Percentiles rank a stretch among this genome's conserved stretches.
Conservation (phyloP, 1,140 invertebrate genomes). For the Mizuhopecten yessoensis region DNA sequence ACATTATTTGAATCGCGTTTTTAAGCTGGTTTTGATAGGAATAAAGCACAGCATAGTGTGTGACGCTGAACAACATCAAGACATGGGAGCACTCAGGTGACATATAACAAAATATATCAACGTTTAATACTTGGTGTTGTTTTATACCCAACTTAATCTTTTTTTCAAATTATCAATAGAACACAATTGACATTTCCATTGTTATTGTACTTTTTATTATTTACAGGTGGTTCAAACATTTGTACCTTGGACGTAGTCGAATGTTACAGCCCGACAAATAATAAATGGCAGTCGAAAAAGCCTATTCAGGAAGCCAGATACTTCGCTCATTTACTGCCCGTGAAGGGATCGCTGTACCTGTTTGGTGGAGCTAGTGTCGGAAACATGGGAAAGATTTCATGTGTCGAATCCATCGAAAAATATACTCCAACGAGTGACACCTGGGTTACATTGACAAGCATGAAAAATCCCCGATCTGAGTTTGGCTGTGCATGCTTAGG, state of each 20-base stretch:
- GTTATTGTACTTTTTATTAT: no score
- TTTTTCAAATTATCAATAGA: no score
- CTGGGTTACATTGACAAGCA: slow-evolving; percentile 84
- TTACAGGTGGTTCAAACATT: not conserved
- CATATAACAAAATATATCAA: no score
- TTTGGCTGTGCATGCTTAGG: slow-evolving; percentile 63
- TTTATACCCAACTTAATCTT: no score
- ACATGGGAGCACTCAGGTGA: no score
- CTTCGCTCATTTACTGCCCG: slow-evolving; percentile 62
- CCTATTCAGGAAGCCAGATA: slow-evolving; percentile 67
- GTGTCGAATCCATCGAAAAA: slow-evolving; percentile 71
- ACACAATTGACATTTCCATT: no score
- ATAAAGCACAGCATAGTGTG: no score
- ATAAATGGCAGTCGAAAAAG: slow-evolving; percentile 69
- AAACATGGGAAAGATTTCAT: slow-evolving; percentile 60
- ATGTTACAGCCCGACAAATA: slow-evolving; percentile 65
- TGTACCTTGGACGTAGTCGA: slow-evolving; percentile 58
- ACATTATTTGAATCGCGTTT: no score
- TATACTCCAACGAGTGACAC: slow-evolving; percentile 84
- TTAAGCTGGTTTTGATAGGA: no score
- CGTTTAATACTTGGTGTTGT: no score
- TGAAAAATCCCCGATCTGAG: slow-evolving; percentile 82
- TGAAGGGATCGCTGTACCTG: slow-evolving; percentile 60
- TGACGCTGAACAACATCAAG: no score
- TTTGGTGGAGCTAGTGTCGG: slow-evolving; percentile 71